phyloP scores from a whole-genome alignment of 2,113 vertebrate species.

The Tyto alba region DNA sequence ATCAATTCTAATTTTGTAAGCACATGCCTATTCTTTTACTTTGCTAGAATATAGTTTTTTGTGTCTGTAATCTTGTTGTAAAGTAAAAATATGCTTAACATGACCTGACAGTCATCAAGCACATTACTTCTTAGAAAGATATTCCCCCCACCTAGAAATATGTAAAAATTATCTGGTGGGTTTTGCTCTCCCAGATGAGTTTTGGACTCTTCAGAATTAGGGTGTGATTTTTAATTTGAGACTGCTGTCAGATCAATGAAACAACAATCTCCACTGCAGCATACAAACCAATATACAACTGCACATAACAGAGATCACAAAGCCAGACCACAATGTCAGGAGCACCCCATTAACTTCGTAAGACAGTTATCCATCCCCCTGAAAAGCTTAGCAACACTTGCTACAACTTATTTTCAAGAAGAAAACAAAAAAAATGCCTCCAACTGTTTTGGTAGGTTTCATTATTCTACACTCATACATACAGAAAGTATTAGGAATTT shows the following conservation, averaged over 20 bases:
- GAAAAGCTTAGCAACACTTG: background rate
- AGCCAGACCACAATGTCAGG: background rate
- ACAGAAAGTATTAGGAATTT: background rate
- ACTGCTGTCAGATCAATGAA: background rate
- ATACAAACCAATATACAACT: background rate
- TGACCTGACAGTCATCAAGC: background rate
- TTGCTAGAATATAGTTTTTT: background rate
- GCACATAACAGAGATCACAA: background rate
- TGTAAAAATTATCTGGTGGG: background rate
- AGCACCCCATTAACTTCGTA: background rate
- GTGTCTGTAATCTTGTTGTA: background rate
- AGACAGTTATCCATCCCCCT: background rate
- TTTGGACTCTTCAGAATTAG: background rate
- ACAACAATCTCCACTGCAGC: background rate
- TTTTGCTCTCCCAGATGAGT: background rate
- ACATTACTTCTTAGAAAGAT: background rate
- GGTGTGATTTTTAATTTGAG: background rate
- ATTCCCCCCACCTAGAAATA: rapidly evolving
- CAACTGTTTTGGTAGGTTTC: background rate
- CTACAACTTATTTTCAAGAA: background rate
- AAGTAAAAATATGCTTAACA: background rate
- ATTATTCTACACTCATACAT: background rate
- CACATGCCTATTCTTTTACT: background rate
- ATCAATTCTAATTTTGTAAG: background rate
- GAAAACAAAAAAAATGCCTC: background rate